These are phyloP conservation scores for Alentia gelatinosa DNA, from an alignment of 2,888 invertebrate genomes.

Conservation along the genomic window DNA sequence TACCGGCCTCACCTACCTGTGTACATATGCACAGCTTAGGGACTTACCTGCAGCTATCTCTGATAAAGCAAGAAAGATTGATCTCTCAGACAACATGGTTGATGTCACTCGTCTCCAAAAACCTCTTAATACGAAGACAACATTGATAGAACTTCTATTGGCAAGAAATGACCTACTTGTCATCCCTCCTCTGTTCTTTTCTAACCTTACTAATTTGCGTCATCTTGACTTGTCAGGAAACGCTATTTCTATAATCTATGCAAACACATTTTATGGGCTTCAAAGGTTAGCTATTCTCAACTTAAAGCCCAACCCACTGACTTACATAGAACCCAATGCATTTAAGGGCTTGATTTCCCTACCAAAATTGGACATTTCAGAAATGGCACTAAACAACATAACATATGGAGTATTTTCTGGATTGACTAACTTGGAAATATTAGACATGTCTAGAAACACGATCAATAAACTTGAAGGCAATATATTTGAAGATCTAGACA, in stretches of 20 bases:
- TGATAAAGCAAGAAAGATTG: not conserved
- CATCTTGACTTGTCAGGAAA: conserved; percentile 38
- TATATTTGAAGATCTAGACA: not conserved
- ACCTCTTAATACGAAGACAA: not conserved
- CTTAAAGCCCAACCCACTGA: not conserved
- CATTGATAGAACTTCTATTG: not conserved
- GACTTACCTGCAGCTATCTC: not conserved
- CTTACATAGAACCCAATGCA: not conserved
- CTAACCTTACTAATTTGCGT: not conserved
- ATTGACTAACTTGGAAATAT: not conserved
- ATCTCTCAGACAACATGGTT: not conserved
- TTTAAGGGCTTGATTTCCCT: not conserved
- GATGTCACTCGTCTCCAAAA: not conserved
- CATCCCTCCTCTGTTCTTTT: not conserved
- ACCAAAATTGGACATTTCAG: not conserved
- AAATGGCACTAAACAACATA: not conserved
- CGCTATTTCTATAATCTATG: not conserved
- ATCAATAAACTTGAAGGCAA: not conserved
- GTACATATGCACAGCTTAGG: not conserved
- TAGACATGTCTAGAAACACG: conserved; percentile 13
- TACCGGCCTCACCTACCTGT: not conserved
- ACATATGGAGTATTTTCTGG: not conserved
- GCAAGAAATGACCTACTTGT: not conserved
- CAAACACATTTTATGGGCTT: not conserved
- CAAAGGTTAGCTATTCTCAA: not conserved